phyloP scores from a whole-genome alignment of 2,888 invertebrate species.

The Agonum fuliginosum region DNA sequence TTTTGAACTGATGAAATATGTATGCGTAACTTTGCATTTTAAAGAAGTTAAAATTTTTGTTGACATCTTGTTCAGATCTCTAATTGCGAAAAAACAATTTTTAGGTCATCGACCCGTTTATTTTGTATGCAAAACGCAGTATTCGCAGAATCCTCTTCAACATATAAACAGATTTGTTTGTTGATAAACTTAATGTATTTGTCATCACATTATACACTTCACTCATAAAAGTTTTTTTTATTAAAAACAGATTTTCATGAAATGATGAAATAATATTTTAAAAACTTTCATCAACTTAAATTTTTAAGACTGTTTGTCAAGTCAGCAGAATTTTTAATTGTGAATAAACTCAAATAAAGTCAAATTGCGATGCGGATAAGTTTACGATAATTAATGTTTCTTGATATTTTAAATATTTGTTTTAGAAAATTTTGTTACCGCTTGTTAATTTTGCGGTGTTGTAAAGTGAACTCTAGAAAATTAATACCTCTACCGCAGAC shows the following conservation, averaged over 20 bases:
- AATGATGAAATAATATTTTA: background rate
- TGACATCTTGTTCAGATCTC: background rate
- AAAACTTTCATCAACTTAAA: background rate
- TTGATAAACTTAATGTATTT: slow-evolving; percentile 3
- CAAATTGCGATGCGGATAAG: background rate
- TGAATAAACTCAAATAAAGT: background rate
- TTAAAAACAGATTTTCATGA: background rate
- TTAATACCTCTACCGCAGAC: slow-evolving; percentile 63
- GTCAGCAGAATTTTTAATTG: slow-evolving; percentile 6
- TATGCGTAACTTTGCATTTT: background rate
- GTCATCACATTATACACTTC: background rate
- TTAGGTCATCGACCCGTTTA: background rate
- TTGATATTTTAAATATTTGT: slow-evolving; percentile 52
- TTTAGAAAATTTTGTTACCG: slow-evolving; percentile 50
- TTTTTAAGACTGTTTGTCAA: background rate
- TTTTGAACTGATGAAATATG: background rate
- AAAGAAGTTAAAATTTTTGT: background rate
- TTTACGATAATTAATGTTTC: slow-evolving; percentile 43
- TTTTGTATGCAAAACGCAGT: slow-evolving; percentile 19
- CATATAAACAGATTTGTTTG: slow-evolving; percentile 18
- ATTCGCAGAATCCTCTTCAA: background rate
- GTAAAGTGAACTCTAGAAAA: slow-evolving; percentile 47
- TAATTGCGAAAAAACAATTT: slow-evolving; percentile 4
- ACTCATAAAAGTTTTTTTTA: background rate
- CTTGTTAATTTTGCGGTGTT: slow-evolving; percentile 54